phyloP scores from a whole-genome alignment of 2,888 invertebrate species.

The Sarcophaga caerulescens region DNA sequence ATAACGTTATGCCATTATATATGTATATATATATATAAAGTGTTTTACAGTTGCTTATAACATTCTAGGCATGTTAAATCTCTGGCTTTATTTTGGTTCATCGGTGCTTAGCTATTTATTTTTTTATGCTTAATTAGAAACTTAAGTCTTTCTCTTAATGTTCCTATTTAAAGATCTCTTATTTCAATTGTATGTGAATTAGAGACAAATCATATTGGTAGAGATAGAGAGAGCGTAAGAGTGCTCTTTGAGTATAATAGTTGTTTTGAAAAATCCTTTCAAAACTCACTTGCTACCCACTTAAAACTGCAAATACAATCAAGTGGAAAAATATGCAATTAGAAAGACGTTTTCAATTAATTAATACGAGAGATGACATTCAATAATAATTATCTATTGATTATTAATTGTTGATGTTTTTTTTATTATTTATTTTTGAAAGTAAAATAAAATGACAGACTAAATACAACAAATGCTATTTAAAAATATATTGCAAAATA shows the following conservation, averaged over 20 bases:
- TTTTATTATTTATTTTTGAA: too few relatives aligned
- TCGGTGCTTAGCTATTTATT: constrained; percentile 49
- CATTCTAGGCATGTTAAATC: constrained; percentile 39
- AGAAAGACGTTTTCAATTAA: constrained; percentile 29
- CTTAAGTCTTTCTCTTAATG: constrained; percentile 12
- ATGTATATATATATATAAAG: constrained; percentile 10
- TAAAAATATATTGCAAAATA: not conserved
- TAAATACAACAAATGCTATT: constrained; percentile 3
- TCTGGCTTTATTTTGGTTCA: constrained; percentile 47
- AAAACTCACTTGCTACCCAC: constrained; percentile 33
- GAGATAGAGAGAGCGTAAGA: constrained; percentile 23
- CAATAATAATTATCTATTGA: constrained; percentile 11
- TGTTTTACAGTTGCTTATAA: constrained; percentile 35
- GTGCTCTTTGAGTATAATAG: constrained; percentile 30
- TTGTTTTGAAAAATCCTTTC: constrained; percentile 38
- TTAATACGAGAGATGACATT: constrained; percentile 4
- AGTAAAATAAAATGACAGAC: not conserved
- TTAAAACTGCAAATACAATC: constrained; percentile 65
- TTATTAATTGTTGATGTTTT: not conserved
- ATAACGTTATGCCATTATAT: constrained; percentile 9
- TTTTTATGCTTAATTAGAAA: not conserved
- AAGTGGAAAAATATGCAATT: constrained; percentile 51
- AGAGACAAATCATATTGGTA: constrained; percentile 11
- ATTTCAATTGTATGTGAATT: not conserved
- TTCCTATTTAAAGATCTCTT: constrained; percentile 2